Percentiles rank a stretch among this genome's conserved stretches.
These are phyloP conservation scores for Panagrolaimus sp. DNA, from an alignment of 1,140 invertebrate species.

Conservation along the genomic window DNA sequence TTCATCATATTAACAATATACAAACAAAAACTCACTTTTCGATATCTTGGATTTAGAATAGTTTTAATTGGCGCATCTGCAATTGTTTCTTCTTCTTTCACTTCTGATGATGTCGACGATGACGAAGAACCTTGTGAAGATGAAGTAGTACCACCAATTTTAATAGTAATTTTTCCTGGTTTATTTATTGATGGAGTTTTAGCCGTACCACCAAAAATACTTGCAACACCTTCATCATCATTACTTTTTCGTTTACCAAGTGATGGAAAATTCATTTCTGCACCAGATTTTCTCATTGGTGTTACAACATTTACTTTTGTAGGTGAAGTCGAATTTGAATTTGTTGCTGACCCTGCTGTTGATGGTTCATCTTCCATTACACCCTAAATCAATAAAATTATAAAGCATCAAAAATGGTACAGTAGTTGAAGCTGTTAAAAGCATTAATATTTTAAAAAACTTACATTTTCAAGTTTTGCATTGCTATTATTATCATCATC, in stretches of 20 bases:
- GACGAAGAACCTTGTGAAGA: not conserved
- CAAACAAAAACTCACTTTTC: not conserved
- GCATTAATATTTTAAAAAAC: not conserved
- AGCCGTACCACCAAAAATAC: constrained; percentile 45
- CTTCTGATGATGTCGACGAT: not conserved
- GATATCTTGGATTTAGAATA: constrained; percentile 11
- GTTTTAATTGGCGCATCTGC: not conserved
- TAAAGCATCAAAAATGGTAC: too few species aligned
- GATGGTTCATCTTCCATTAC: constrained; percentile 12
- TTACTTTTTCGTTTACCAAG: constrained; percentile 35
- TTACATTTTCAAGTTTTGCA: constrained; percentile 17
- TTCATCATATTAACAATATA: too few species aligned
- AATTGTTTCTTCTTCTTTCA: not conserved
- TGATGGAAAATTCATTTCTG: constrained; percentile 51
- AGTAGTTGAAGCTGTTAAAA: too few species aligned
- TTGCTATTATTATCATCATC: constrained; percentile 43
- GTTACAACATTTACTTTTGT: not conserved
- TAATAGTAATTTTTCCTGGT: constrained; percentile 46
- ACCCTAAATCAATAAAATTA: constrained; percentile 9
- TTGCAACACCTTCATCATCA: constrained; percentile 43
- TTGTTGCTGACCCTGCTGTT: too few species aligned
- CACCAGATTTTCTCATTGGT: constrained; percentile 37
- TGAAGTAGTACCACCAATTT: constrained; percentile 26
- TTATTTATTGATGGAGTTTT: constrained; percentile 23
- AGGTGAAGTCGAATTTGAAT: not conserved